Conservation (phyloP, 2,113 vertebrate genomes). For the Tyto alba region DNA sequence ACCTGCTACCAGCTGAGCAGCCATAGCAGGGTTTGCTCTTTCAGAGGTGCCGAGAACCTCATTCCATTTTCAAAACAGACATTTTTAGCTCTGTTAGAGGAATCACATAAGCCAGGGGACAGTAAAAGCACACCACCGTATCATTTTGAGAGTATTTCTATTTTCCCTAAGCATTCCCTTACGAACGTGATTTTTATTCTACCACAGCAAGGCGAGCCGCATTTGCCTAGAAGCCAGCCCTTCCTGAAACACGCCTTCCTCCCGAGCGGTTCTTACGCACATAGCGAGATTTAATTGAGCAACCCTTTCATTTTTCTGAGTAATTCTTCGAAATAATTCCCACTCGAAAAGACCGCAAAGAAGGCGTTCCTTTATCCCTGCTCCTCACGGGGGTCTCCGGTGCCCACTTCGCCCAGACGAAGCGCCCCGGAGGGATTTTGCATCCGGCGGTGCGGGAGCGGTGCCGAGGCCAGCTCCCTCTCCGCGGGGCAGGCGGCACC, state of each 20-base stretch:
- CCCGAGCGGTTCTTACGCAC: neutral
- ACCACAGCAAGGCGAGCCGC: rapidly evolving
- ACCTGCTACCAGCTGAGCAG: conserved; percentile 27
- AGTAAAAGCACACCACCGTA: neutral
- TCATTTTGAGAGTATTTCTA: neutral
- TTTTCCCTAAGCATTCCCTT: neutral
- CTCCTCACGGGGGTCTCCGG: neutral
- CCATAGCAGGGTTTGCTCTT: neutral
- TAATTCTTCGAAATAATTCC: neutral
- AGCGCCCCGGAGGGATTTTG: neutral
- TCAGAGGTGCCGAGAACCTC: neutral
- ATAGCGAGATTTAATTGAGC: neutral
- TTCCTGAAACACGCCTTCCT: conserved; percentile 60
- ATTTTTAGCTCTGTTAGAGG: neutral
- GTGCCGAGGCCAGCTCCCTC: neutral
- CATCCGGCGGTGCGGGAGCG: neutral
- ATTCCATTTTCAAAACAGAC: neutral
- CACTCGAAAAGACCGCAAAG: neutral
- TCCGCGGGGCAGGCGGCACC: neutral
- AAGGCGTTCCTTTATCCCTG: neutral
- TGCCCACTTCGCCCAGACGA: neutral
- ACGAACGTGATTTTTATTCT: neutral
- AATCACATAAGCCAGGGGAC: neutral
- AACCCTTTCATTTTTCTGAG: neutral
- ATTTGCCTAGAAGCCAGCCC: neutral